phyloP scores from a whole-genome alignment of 2,888 invertebrate species.

The Sphinx pinastri region DNA sequence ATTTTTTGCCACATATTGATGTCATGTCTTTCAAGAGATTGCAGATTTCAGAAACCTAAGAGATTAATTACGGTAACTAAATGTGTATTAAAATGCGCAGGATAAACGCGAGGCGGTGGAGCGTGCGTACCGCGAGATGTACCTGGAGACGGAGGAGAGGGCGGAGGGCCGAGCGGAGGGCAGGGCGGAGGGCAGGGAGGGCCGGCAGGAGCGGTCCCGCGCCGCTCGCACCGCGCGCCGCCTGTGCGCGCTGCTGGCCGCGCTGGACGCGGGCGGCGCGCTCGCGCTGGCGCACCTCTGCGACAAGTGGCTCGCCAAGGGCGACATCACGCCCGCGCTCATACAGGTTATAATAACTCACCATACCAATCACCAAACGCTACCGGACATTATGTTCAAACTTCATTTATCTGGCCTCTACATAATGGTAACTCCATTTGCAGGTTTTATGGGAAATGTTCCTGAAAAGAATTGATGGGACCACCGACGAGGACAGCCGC shows the following conservation, averaged over 20 bases:
- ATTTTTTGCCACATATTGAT: too few relatives aligned
- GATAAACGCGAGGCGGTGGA: slow-evolving; percentile 89
- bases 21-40: too few relatives aligned
- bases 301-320: slow-evolving; percentile 71
- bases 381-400: too few relatives aligned
- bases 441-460: slow-evolving; percentile 94
- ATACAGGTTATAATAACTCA: slow-evolving; percentile 64
- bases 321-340: slow-evolving; percentile 70
- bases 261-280: slow-evolving; percentile 71
- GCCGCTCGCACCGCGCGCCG: slow-evolving; percentile 63
- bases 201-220: slow-evolving; percentile 75
- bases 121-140: slow-evolving; percentile 89
- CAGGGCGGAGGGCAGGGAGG: slow-evolving; percentile 74
- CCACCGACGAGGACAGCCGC: slow-evolving; percentile 88
- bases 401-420: neutral
- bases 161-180: slow-evolving; percentile 75
- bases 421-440: neutral
- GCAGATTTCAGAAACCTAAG: too few relatives aligned
- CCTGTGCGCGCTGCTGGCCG: slow-evolving; percentile 55
- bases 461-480: slow-evolving; percentile 88
- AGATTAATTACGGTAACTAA: too few relatives aligned
- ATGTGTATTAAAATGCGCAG: slow-evolving; percentile 40
- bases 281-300: slow-evolving; percentile 73
- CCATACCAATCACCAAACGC: neutral
- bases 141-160: slow-evolving; percentile 81